A percentile compares a stretch with the other conserved stretches of the same genome.
Evolutionary conservation across 35 echinoderm and acorn worm species (phyloP).

Genomic region (Stichopus chloronotus): DNA sequence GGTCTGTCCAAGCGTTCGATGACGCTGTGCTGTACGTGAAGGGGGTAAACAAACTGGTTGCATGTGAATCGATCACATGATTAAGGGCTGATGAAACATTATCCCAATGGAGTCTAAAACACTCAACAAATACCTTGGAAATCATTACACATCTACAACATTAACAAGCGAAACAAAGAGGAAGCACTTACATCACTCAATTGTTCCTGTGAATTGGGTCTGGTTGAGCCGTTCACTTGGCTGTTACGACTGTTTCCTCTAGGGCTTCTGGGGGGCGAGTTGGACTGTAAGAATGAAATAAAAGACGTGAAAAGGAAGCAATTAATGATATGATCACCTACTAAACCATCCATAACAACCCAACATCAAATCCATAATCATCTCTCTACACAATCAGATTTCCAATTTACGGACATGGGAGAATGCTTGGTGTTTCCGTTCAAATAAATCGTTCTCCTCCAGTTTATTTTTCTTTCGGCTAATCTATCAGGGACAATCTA

Average conservation of each 20-base stretch:
- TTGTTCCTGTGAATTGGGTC: constrained; percentile 58
- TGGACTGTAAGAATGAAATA: constrained; percentile 6
- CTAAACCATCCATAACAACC: background rate
- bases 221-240: constrained; percentile 48
- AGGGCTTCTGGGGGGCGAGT: constrained; percentile 35
- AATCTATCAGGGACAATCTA: background rate
- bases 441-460: constrained; percentile 14
- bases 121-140: background rate
- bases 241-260: constrained; percentile 58
- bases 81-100: too few species aligned
- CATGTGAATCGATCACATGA: too few species aligned
- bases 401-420: constrained; percentile 35
- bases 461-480: constrained; percentile 20
- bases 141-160: background rate
- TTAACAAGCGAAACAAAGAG: background rate
- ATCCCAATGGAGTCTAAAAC: background rate
- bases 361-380: constrained; percentile 15
- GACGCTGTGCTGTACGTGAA: too few species aligned
- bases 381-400: background rate
- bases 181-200: constrained; percentile 58
- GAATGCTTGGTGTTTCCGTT: constrained; percentile 25
- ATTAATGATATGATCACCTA: constrained; percentile 32
- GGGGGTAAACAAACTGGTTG: too few species aligned
- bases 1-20: too few species aligned
- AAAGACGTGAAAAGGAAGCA: constrained; percentile 19